Base-by-base conservation (phyloP, 2,888 invertebrate species). In the Synanthedon tipuliformis region DNA sequence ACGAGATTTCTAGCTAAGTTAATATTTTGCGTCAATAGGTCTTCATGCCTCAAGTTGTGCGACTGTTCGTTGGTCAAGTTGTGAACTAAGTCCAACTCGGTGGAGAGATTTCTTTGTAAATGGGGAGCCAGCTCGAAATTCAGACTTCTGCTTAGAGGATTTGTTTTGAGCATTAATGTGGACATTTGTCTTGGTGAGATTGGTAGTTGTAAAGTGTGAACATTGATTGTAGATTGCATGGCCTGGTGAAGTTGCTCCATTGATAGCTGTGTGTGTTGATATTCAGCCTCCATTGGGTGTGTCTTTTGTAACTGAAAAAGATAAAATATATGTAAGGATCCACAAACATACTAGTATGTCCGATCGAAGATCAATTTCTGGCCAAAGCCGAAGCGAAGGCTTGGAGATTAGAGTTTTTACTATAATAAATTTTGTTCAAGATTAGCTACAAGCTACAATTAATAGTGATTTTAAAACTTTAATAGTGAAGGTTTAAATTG, bases 171-270 rank as follows among this genome's bases (percentile, higher is more conserved):
- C 85, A 85, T 85, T 0, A 86, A 63, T 0, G 83, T 81, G 1
- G 85, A 84, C 75, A 86, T 84, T 52, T 84, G 86, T 0, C 86
- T 64, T 0, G 86, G 85, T 0, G 86, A 85, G 0, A 86, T 59
- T 0, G 83, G 85, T 1, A 86, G 57, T 57, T 83, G 84, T 54
- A 86, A 78, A 61, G 82, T 85, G 59, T 86, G 86, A 0, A 69
- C 64, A 57, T 68, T 77, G 0, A 85, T 63, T 0, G 84, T 72
- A 0, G 81, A 69, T 51, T 86, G 86, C 77, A 86, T 80, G 0
- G 78, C 83, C 64, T 86, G 83, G 52, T 86, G 86, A 0, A 86
- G 68, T 54, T 86, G 86, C 56, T 86, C 86, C 81, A 86, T 82
- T 0, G 85, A 81, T 61, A 86, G 71, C 1, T 75, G 64, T 0